phyloP scores from a whole-genome alignment of 2,113 vertebrate species.

The Pteruthius melanotis region DNA sequence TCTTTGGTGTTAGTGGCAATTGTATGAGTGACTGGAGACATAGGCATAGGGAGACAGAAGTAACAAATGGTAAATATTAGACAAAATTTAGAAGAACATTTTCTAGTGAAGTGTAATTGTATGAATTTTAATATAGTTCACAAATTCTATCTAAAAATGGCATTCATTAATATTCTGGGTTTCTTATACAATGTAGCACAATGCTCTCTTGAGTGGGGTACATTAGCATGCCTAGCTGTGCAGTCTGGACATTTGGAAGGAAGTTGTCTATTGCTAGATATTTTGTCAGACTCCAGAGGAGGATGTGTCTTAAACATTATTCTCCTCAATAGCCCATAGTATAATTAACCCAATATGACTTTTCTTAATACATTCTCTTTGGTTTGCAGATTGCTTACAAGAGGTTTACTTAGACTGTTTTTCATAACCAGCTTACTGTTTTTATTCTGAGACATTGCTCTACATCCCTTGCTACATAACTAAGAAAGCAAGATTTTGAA shows the following conservation, averaged over 20 bases:
- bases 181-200: neutral
- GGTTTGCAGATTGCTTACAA: neutral
- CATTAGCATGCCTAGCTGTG: neutral
- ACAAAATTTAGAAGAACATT: neutral
- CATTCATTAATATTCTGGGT: neutral
- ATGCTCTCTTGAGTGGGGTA: neutral
- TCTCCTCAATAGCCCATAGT: neutral
- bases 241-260: neutral
- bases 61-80: neutral
- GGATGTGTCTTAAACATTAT: neutral
- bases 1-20: neutral
- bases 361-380: neutral
- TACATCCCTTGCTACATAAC: neutral
- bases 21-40: neutral
- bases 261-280: neutral
- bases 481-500: neutral
- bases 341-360: neutral
- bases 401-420: neutral
- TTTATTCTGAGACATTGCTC: neutral
- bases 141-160: neutral
- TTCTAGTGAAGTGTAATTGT: neutral
- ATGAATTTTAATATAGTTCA: neutral
- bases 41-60: neutral
- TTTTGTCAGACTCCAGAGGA: neutral
- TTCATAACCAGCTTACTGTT: neutral